Percentiles rank a stretch among this genome's conserved stretches.
Conservation (phyloP, 2,797 vertebrate genomes). For the Rhabdomys pumilio region DNA sequence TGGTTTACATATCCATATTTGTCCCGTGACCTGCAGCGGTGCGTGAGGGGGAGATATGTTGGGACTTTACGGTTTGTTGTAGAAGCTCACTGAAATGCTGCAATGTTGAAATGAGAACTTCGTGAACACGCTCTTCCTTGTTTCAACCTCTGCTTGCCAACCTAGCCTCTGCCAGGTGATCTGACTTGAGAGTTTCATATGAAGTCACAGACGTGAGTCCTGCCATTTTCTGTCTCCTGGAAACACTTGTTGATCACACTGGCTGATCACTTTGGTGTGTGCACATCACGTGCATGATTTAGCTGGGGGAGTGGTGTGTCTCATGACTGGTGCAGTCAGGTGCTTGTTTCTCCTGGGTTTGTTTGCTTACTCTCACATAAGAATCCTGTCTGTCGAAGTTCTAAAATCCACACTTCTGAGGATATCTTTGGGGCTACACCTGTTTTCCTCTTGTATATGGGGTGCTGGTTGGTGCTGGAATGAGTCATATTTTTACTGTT, state of each 20-base stretch:
- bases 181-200: background rate
- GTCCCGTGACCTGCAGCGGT: rapidly evolving
- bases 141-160: background rate
- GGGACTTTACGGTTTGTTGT: background rate
- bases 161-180: background rate
- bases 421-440: background rate
- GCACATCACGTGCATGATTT: rapidly evolving
- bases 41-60: background rate
- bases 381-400: background rate
- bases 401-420: background rate
- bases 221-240: background rate
- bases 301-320: background rate
- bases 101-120: background rate
- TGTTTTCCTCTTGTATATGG: rapidly evolving
- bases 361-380: background rate
- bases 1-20: background rate
- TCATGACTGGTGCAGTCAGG: background rate
- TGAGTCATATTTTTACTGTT: rapidly evolving
- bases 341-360: background rate
- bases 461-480: background rate
- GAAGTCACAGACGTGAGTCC: rapidly evolving
- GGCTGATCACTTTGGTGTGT: too few species aligned
- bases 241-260: background rate
- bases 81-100: background rate
- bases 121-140: background rate